These are phyloP conservation scores for Emydocephalus ijimae DNA, from an alignment of 2,113 vertebrate genomes.

Conservation along the genomic window DNA sequence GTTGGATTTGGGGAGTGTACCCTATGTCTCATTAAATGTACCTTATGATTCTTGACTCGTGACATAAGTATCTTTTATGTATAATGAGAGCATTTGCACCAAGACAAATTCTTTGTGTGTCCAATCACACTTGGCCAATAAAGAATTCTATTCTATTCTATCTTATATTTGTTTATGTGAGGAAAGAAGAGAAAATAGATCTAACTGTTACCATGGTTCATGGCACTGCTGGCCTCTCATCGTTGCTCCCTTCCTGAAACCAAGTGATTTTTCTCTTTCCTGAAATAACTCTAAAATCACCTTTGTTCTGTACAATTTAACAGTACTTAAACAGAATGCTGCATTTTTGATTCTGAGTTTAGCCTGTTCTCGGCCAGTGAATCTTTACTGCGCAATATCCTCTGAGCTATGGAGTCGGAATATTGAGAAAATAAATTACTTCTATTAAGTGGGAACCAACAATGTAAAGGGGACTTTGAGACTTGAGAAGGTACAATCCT, in stretches of 20 bases:
- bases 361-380: background rate
- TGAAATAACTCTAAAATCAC: background rate
- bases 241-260: background rate
- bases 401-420: background rate
- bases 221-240: background rate
- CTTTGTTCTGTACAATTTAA: background rate
- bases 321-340: background rate
- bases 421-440: background rate
- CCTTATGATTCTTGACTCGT: too few relatives aligned
- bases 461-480: background rate
- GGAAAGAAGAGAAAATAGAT: background rate
- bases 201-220: background rate
- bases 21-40: too few relatives aligned
- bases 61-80: too few relatives aligned
- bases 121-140: too few relatives aligned
- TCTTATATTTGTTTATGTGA: background rate
- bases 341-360: background rate
- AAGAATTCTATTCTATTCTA: too few relatives aligned
- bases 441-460: background rate
- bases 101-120: too few relatives aligned
- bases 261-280: background rate
- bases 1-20: background rate
- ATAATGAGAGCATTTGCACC: too few relatives aligned
- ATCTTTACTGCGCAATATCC: background rate
- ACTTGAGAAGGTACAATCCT: background rate